Percentiles rank a stretch among this genome's conserved stretches.
Evolutionary conservation across 2,888 invertebrate genomes (phyloP).

Genomic region (Merodon equestris): DNA sequence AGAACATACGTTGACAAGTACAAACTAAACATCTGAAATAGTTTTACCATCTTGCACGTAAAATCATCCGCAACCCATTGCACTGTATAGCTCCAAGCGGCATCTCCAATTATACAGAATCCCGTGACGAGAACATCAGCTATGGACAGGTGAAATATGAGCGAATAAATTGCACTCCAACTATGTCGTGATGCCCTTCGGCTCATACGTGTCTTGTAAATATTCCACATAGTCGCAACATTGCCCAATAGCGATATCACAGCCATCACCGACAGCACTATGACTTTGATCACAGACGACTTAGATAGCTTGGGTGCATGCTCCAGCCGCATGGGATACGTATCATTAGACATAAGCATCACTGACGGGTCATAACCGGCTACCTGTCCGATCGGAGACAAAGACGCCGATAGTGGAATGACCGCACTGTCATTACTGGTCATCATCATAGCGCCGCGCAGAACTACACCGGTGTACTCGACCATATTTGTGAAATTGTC

Average conservation of each 20-base stretch:
- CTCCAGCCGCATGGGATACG: constrained; percentile 76
- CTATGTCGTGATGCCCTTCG: constrained; percentile 82
- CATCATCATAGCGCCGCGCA: constrained; percentile 6
- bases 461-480: constrained; percentile 37
- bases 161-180: constrained; percentile 86
- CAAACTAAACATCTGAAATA: constrained; percentile 89
- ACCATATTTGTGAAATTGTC: constrained; percentile 45
- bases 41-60: constrained; percentile 89
- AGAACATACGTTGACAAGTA: constrained; percentile 90
- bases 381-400: constrained; percentile 5
- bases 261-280: constrained; percentile 85
- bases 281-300: constrained; percentile 83
- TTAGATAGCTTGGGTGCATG: constrained; percentile 85
- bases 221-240: constrained; percentile 87
- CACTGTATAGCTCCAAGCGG: constrained; percentile 89
- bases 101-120: constrained; percentile 90
- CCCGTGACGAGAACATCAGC: constrained; percentile 90
- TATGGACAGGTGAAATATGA: constrained; percentile 90
- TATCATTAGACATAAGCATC: constrained; percentile 45
- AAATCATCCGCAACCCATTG: constrained; percentile 89
- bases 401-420: constrained; percentile 11
- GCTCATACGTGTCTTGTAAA: constrained; percentile 83
- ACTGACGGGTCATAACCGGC: constrained; percentile 14
- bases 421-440: constrained; percentile 25
- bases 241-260: constrained; percentile 87